Conservation (phyloP, 2,888 invertebrate genomes). For the Heliconius sara region DNA sequence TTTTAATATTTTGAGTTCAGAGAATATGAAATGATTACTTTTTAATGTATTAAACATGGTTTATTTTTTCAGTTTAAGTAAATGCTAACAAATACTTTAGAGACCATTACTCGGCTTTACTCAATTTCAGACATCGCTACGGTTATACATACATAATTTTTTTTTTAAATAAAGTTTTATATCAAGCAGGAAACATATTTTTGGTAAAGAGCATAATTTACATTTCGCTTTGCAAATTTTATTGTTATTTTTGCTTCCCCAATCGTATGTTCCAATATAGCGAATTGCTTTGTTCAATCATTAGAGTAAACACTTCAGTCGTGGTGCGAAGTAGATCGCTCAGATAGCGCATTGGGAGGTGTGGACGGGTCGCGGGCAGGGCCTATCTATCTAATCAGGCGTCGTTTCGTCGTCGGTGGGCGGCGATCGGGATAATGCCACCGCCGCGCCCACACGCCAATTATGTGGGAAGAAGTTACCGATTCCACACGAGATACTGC, state of each 20-base stretch:
- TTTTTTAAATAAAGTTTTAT: neutral
- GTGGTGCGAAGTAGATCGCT: conserved; percentile 36
- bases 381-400: conserved; percentile 77
- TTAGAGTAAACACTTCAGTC: conserved; percentile 15
- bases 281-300: conserved; percentile 2
- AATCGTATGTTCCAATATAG: neutral
- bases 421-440: conserved; percentile 79
- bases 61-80: no score
- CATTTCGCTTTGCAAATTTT: neutral
- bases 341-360: conserved; percentile 44
- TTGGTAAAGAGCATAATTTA: neutral
- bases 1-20: no score
- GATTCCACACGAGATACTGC: conserved; percentile 74
- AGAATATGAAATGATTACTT: no score
- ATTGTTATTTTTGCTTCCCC: neutral
- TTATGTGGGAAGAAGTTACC: conserved; percentile 83
- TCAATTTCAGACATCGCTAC: no score
- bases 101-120: no score
- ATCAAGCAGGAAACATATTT: neutral
- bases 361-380: conserved; percentile 63
- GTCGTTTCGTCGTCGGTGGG: conserved; percentile 78
- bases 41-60: no score
- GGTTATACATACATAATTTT: no score
- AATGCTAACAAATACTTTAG: no score
- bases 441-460: conserved; percentile 81